Evolutionary conservation across 2,888 invertebrate genomes (phyloP).

Genomic region (Phengaris arion): DNA sequence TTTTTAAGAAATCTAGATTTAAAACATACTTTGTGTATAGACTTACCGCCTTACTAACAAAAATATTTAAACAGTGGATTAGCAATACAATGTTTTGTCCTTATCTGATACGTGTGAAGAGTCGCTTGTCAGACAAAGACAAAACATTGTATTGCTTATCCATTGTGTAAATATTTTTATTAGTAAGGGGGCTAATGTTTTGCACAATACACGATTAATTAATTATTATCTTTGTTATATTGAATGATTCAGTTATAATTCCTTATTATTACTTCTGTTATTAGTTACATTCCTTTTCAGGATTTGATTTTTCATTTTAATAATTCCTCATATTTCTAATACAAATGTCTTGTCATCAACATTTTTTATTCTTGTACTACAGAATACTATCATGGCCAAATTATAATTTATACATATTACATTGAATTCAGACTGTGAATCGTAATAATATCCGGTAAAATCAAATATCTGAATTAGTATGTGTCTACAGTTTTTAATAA

Average conservation of each 20-base stretch:
- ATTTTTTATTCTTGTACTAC: background rate
- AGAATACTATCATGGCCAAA: background rate
- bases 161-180: no score
- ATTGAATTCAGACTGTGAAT: background rate
- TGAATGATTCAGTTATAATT: background rate
- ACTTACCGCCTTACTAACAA: background rate
- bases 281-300: background rate
- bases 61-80: no score
- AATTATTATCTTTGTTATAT: background rate
- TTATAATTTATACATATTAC: background rate
- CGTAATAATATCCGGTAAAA: background rate
- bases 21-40: background rate
- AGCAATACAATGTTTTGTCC: no score
- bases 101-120: no score
- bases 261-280: background rate
- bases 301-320: background rate
- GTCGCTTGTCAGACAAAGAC: no score
- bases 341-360: background rate
- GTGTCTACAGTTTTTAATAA: conserved; percentile 27
- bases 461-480: conserved; percentile 1
- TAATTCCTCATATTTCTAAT: background rate
- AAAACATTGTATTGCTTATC: no score
- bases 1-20: background rate
- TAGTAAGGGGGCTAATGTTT: background rate
- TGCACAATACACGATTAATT: no score